Conservation (phyloP, 2,797 vertebrate species). For the Synanceia verrucosa region DNA sequence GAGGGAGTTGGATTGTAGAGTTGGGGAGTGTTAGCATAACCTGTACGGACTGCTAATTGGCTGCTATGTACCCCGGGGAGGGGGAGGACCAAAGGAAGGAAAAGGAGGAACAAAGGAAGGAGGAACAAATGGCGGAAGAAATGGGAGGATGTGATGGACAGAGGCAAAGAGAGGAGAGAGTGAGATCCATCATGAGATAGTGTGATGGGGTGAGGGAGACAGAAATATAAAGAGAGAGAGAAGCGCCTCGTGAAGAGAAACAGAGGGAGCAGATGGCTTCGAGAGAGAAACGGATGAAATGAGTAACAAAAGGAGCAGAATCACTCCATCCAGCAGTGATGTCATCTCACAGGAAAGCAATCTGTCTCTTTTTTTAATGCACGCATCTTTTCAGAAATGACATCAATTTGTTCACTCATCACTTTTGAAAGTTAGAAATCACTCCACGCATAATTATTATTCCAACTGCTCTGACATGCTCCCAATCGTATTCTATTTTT, state of each 20-base stretch:
- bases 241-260: constrained; percentile 19
- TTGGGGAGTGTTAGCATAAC: constrained; percentile 29
- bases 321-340: constrained; percentile 52
- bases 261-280: constrained; percentile 63
- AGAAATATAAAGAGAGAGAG: neutral
- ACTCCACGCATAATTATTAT: neutral
- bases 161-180: neutral
- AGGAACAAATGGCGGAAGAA: neutral
- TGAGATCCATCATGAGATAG: constrained; percentile 18
- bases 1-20: constrained; percentile 9
- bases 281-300: constrained; percentile 45
- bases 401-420: constrained; percentile 1
- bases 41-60: constrained; percentile 68
- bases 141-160: constrained; percentile 16
- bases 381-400: neutral
- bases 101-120: constrained; percentile 24
- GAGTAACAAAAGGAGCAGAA: constrained; percentile 57
- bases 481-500: neutral
- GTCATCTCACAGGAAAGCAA: constrained; percentile 46
- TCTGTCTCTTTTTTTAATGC: constrained; percentile 40
- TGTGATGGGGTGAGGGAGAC: neutral
- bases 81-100: constrained; percentile 24
- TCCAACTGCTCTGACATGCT: neutral
- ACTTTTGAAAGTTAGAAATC: constrained; percentile 6
- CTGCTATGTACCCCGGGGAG: constrained; percentile 28